Evolutionary conservation across 2,797 vertebrate genomes (phyloP).

Genomic region (Crenichthys baileyi): DNA sequence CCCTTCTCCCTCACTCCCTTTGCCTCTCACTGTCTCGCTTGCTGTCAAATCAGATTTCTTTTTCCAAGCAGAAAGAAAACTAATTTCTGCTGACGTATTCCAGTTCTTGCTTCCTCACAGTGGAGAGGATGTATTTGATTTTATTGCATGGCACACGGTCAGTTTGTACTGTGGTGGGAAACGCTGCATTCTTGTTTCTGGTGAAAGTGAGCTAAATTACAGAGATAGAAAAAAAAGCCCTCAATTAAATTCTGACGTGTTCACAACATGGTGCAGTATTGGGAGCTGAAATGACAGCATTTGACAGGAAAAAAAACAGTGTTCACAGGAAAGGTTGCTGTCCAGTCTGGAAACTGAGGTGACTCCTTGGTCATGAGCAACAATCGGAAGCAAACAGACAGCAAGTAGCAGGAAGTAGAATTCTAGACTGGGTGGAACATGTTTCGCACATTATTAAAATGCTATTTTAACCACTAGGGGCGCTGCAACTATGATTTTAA

Average conservation of each 20-base stretch:
- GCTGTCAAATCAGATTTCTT: conserved; percentile 60
- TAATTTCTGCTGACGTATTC: conserved; percentile 11
- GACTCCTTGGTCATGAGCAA: not conserved
- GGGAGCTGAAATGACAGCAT: not conserved
- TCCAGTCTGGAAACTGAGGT: not conserved
- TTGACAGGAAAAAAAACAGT: not conserved
- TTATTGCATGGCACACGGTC: conserved; percentile 44
- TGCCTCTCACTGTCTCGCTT: conserved; percentile 3
- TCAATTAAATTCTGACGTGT: not conserved
- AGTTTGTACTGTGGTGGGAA: conserved; percentile 24
- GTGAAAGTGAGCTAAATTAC: conserved; percentile 13
- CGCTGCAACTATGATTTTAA: not conserved
- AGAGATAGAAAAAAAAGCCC: not conserved
- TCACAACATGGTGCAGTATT: not conserved
- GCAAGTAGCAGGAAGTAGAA: not conserved
- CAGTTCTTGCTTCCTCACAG: conserved; percentile 50
- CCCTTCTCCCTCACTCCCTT: conserved; percentile 7
- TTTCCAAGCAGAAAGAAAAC: conserved; percentile 19
- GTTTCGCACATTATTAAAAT: not conserved
- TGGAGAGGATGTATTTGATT: conserved; percentile 35
- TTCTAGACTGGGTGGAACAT: not conserved
- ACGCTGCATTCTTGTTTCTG: conserved; percentile 7
- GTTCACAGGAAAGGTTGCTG: not conserved
- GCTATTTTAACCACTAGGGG: not conserved
- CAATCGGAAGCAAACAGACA: not conserved